Evolutionary conservation across 2,797 vertebrate genomes (phyloP).

Genomic region (Ctenochaetus hawaiiensis): DNA sequence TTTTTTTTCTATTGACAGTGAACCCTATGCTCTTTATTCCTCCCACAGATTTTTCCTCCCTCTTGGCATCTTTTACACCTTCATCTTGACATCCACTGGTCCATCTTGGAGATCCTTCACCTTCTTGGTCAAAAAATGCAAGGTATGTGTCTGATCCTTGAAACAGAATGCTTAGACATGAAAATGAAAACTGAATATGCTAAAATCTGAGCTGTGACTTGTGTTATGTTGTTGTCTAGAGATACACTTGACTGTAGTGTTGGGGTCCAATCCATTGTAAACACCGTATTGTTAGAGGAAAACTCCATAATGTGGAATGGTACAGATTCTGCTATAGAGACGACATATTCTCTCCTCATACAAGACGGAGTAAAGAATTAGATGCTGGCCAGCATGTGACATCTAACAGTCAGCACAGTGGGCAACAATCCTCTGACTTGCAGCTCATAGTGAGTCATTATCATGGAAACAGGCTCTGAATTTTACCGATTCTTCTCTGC

Average conservation of each 20-base stretch:
- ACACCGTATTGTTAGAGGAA: not conserved
- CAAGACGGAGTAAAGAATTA: not conserved
- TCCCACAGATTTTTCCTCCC: slow-evolving; percentile 90
- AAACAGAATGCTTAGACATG: not conserved
- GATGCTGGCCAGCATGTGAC: not conserved
- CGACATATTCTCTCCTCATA: not conserved
- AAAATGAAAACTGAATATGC: not conserved
- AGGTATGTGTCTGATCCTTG: slow-evolving; percentile 78
- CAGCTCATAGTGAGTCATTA: slow-evolving; percentile 41
- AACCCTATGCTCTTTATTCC: slow-evolving; percentile 23
- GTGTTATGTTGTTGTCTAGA: not conserved
- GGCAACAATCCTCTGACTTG: slow-evolving; percentile 28
- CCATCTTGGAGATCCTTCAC: slow-evolving; percentile 93
- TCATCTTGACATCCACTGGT: slow-evolving; percentile 94
- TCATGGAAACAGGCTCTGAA: slow-evolving; percentile 37
- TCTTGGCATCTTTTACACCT: slow-evolving; percentile 97
- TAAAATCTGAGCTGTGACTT: slow-evolving; percentile 1
- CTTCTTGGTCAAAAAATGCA: slow-evolving; percentile 90
- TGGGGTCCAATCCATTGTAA: not conserved
- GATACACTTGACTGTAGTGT: not conserved
- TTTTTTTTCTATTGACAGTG: not conserved
- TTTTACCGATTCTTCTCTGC: slow-evolving; percentile 60
- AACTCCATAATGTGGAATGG: not conserved
- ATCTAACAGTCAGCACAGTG: not conserved
- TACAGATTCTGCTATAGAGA: not conserved